Percentiles rank a stretch among this genome's conserved stretches.
phyloP scores from a whole-genome alignment of 37 sponge, comb jelly and placozoan species.

The Mnemiopsis leidyi region DNA sequence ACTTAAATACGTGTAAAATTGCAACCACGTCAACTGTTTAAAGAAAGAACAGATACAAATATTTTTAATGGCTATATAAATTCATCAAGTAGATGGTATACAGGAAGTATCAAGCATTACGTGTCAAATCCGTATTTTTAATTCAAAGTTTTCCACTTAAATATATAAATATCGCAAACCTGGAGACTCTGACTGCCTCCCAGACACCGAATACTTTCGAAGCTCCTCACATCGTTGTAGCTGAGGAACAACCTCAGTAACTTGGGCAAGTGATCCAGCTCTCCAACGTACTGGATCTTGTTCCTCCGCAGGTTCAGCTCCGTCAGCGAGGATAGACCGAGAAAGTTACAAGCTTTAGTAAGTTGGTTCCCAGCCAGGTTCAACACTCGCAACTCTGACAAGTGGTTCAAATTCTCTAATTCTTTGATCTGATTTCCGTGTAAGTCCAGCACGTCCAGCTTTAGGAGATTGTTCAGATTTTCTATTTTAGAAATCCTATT shows the following conservation, averaged over 20 bases:
- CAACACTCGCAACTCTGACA: conserved; percentile 82
- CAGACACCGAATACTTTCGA: conserved; percentile 62
- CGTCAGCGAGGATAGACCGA: conserved; percentile 74
- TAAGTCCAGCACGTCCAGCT: conserved; percentile 95
- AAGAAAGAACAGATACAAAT: too few relatives aligned
- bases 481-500: conserved; percentile 85
- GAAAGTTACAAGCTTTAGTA: conserved; percentile 69
- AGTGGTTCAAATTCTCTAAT: conserved; percentile 77
- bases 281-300: conserved; percentile 77
- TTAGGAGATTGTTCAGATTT: conserved; percentile 78
- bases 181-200: conserved; percentile 51
- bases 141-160: too few relatives aligned
- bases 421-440: conserved; percentile 93
- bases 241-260: conserved; percentile 89
- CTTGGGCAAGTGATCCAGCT: conserved; percentile 77
- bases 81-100: too few relatives aligned
- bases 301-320: conserved; percentile 93
- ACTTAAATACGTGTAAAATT: too few relatives aligned
- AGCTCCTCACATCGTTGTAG: conserved; percentile 72
- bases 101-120: too few relatives aligned
- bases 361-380: conserved; percentile 95
- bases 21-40: too few relatives aligned
- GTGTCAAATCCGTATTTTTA: too few relatives aligned
- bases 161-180: too few relatives aligned
- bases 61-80: too few relatives aligned